Evolutionary conservation across 2,888 invertebrate species (phyloP), one percentile per base, ranked within the genome.

Genomic region (Amphipyra berbera): DNA sequence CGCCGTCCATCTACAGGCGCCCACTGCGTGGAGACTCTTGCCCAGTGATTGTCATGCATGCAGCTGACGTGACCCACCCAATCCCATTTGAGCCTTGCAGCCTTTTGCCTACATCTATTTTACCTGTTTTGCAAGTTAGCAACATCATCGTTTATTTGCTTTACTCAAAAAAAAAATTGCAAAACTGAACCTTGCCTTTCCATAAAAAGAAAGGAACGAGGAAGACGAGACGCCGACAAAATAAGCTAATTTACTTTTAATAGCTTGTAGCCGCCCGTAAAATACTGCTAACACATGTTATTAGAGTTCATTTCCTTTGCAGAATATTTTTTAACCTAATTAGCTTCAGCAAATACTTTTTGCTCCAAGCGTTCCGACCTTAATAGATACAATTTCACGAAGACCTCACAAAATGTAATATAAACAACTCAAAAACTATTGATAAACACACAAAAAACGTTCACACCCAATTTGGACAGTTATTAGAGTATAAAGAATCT

Each of bases 381-480:
- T 66, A 73, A 68, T 60, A 53, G 52, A 55, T 40, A 55, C 53
- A 67, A 79, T 81, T 82, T 79, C 68, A 78, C 78, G 64, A 71
- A 61, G 74, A 75, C 79, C 75, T 73, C 78, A 79, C 83, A 84
- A 84, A 85, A 79, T 82, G 72, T 66, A 78, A 86, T 81, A 84
- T 80, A 88, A 85, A 89, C 82, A 84, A 68, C 70, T 50, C 52
- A 48, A 74, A 78, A 81, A 79, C 81, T 81, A 85, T 83, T 85
- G 82, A 81, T 83, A 87, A 82, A 82, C 81, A 83, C 80, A 86
- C 74, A 72, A 74, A 89, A 90, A 87, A 81, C 79, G 73, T 88
- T 92, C 89, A 86, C 91, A 90, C 91, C 88, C 85, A 86, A 88
- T 90, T 87, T 83, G 68, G 77, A 68, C 78, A 81, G 82, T 88